Evolutionary conservation across 2,888 invertebrate genomes (phyloP), one percentile per base, ranked within the genome.

Genomic region (Nemoura dubitans): DNA sequence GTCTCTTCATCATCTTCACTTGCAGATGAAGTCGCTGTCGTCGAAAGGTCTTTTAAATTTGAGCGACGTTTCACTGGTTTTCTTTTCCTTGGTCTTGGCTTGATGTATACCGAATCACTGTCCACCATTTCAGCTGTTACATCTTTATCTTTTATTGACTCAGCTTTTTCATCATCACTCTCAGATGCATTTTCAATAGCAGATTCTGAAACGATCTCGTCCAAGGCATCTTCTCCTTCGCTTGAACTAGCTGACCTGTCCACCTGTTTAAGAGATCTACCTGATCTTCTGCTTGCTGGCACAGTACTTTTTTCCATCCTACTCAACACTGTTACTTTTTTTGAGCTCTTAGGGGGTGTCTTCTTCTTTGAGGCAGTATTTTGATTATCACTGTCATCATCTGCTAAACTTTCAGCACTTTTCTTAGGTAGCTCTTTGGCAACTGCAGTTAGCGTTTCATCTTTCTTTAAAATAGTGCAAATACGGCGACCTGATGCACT

Each of bases 401-500:
- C 43, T 86, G 30, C 85, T 85, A 76, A 80, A 26, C 21, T 86
- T 27, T 7, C 78, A 78, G 78, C 14, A n/a, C 14, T 78, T 78
- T 78, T 78, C 78, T 26, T 14, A 7, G 78, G 10, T 7, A 27
- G 26, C 26, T 78, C 28, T 78, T 28, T 78, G 28, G 27, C 28
- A 27, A 6, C 78, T 26, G 78, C 78, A 10, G 86, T 85, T 16
- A 84, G 92, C 16, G 91, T 91, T 87, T 94, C 91, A 21, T 81
- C 81, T 29, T 81, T 27, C 91, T 93, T 94, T 42, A 94, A 92
- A 86, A 94, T 90, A 83, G 94, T 93, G 90, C 95, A 95, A 92
- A 94, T 94, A 88, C 95, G 92, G 89, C 94, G 93, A 16, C 95
- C 95, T 0, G 94, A 94, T 21, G 94, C 93, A 85, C 94, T 93